Base-by-base conservation (phyloP, 2,888 invertebrate species). In the Drosophila engyochracea region DNA sequence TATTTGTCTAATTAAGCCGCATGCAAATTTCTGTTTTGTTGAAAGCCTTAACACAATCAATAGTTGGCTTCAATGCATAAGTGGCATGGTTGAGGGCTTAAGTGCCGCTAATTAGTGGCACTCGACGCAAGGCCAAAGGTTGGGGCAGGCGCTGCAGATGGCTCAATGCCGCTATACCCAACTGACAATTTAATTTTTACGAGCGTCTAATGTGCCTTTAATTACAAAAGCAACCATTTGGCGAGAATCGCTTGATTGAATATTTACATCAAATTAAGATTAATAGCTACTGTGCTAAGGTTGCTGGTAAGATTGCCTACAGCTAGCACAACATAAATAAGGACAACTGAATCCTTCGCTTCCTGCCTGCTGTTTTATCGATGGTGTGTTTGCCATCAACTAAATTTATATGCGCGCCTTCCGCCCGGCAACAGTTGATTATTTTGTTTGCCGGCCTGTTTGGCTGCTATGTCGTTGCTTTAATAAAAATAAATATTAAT, bases 181-280 rank as follows among this genome's bases (percentile, higher is more conserved):
- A 64, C 65, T 71, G 87, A 55, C 85, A 89, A 80, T 90, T 90
- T 82, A 80, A 89, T 82, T 89, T 89, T 87, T 80, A 85, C 85
- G 90, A 87, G 74, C 78, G 41, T 76, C 78, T 87, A 85, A 89
- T 85, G 89, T 73, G 72, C 39, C 75, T 81, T 85, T 85, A 89
- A 85, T 85, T 85, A 84, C 74, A 52, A 63, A 64, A 65, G 63
- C 62, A 59, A 62, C 62, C 63, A 47, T 33, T 41, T 51, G 70
- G 33, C 49, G 64, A 51, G 62, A 55, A 44, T 59, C 69, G 78
- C 64, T 85, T 82, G 83, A 89, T 88, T 85, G 83, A 87, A 85
- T 80, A 85, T 87, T 77, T 80, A 63, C 85, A 75, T 44, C 70
- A 75, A 82, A 85, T 87, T 76, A 88, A 87, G 88, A 85, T 87